Percentiles rank a stretch among this genome's conserved stretches.
phyloP scores from a whole-genome alignment of 2,888 invertebrate species.

The Eueremaeus valkanovi region DNA sequence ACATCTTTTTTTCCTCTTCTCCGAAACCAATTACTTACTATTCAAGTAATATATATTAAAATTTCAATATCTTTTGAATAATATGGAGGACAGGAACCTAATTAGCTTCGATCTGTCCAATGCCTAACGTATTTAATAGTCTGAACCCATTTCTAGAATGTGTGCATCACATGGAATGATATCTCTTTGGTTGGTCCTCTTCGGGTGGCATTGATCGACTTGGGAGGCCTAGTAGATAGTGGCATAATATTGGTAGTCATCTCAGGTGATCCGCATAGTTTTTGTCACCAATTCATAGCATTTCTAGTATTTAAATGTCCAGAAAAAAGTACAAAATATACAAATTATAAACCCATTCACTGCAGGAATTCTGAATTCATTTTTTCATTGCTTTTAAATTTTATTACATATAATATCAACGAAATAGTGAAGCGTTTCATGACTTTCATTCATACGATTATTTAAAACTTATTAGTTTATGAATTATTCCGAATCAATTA shows the following conservation, averaged over 20 bases:
- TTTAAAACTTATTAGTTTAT: too few species aligned
- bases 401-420: too few species aligned
- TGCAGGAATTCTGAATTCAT: background rate
- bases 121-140: background rate
- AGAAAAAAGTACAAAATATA: background rate
- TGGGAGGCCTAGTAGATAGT: background rate
- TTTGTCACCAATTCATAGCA: background rate
- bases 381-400: too few species aligned
- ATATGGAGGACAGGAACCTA: background rate
- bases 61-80: background rate
- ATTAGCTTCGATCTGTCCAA: too few species aligned
- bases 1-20: too few species aligned
- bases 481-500: too few species aligned
- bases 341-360: background rate
- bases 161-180: background rate
- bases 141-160: background rate
- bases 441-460: background rate
- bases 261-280: too few species aligned
- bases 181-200: slow-evolving; percentile 7
- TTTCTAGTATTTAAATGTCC: background rate
- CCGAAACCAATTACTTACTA: too few species aligned
- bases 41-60: too few species aligned
- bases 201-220: background rate
- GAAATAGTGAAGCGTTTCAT: background rate
- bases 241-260: background rate